phyloP scores from a whole-genome alignment of 92 coral and sea anemone genomes.

The Virgularia gustaviana region DNA sequence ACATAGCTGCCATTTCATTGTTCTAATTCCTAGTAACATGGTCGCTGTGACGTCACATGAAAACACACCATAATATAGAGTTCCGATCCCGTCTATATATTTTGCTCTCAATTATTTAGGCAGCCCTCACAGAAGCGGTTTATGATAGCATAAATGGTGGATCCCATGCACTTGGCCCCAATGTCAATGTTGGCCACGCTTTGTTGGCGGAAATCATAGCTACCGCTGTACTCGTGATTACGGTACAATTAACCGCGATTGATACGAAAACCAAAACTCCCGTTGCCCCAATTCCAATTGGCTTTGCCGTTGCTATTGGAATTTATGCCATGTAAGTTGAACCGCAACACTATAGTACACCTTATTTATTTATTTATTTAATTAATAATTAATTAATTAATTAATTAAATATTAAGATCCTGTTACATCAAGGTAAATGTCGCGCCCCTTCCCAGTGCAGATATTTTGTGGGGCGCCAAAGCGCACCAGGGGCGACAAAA shows the following conservation, averaged over 20 bases:
- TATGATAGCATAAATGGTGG: slow-evolving; percentile 17
- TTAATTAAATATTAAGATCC: no score
- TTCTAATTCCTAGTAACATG: no score
- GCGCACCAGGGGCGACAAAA: no score
- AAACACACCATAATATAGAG: not conserved
- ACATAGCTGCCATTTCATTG: no score
- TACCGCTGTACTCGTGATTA: slow-evolving; percentile 24
- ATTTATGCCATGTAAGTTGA: slow-evolving; percentile 30
- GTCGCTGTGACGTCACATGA: no score
- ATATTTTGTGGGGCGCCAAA: no score
- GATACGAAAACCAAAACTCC: slow-evolving; percentile 16
- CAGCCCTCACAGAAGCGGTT: slow-evolving; percentile 3
- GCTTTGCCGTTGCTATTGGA: slow-evolving; percentile 24
- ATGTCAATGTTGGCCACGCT: slow-evolving; percentile 12
- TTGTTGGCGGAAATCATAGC: slow-evolving; percentile 27
- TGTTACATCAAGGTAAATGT: no score
- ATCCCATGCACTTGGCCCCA: slow-evolving; percentile 13
- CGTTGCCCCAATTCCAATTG: slow-evolving; percentile 35
- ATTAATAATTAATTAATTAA: no score
- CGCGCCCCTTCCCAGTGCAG: no score
- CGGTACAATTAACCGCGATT: slow-evolving; percentile 21
- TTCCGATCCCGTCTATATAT: not conserved
- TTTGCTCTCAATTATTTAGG: no score
- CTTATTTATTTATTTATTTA: no score
- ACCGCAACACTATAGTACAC: not conserved